A percentile compares a stretch with the other conserved stretches of the same genome.
These are phyloP conservation scores for Delphinapterus leucas DNA, from an alignment of 2,113 vertebrate genomes.

Conservation along the genomic window DNA sequence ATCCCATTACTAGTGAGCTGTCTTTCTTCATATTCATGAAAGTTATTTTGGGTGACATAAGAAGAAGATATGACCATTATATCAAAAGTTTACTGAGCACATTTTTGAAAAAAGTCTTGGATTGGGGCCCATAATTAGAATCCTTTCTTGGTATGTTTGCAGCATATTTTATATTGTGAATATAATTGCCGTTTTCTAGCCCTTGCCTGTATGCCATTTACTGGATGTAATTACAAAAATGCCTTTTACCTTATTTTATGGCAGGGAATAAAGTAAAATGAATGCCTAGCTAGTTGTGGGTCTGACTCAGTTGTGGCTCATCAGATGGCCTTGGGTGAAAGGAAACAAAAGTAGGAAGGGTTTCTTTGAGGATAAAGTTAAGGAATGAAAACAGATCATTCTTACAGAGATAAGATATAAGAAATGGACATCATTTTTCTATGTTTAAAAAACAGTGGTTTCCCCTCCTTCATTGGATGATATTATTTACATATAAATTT, in stretches of 20 bases:
- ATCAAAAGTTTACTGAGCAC: conserved; percentile 29
- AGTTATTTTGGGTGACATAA: conserved; percentile 58
- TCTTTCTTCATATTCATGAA: conserved; percentile 51
- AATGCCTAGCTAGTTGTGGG: background rate
- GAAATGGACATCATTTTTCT: background rate
- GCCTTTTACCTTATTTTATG: conserved; percentile 41
- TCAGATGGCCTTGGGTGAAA: background rate
- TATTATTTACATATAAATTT: background rate
- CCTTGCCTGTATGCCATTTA: background rate
- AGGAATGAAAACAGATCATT: background rate
- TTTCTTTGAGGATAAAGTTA: conserved; percentile 3
- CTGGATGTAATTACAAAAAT: conserved; percentile 45
- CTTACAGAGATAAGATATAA: background rate
- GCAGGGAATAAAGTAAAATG: background rate
- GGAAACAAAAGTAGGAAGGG: background rate
- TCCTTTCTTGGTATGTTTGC: conserved; percentile 32
- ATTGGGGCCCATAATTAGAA: background rate
- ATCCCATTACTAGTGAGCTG: conserved; percentile 43
- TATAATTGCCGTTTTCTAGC: background rate
- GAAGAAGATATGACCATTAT: conserved; percentile 13
- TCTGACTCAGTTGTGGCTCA: background rate
- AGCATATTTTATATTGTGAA: conserved; percentile 22
- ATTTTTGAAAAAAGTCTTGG: background rate
- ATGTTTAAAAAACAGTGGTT: background rate
- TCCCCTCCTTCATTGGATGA: background rate